Conservation (phyloP, 92 coral and sea anemone genomes). For the Diadumene lineata region DNA sequence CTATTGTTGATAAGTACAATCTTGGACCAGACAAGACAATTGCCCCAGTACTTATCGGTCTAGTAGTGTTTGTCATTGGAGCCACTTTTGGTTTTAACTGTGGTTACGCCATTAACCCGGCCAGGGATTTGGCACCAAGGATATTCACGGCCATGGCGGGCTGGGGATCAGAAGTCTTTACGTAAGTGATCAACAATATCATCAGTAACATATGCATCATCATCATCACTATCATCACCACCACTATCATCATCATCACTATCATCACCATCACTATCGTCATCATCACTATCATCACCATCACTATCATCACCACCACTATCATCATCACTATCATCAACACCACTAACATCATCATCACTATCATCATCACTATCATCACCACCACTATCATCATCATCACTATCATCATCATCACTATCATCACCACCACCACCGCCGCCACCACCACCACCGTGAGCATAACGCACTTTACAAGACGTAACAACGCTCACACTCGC, state of each 20-base stretch:
- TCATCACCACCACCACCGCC: not conserved
- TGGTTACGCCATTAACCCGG: slow-evolving; percentile 92
- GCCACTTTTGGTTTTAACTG: slow-evolving; percentile 84
- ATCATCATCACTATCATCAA: not conserved
- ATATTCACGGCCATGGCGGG: slow-evolving; percentile 87
- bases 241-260: not conserved
- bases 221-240: not conserved
- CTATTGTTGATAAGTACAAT: slow-evolving; percentile 67
- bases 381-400: not conserved
- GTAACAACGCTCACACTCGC: not conserved
- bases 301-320: not conserved
- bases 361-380: not conserved
- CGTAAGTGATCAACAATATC: slow-evolving; percentile 38
- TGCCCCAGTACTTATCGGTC: slow-evolving; percentile 78
- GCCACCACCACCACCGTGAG: not conserved
- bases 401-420: not conserved
- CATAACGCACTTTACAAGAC: not conserved
- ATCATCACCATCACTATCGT: not conserved
- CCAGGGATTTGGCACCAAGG: slow-evolving; percentile 88
- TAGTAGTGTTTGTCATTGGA: slow-evolving; percentile 78
- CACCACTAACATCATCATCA: not conserved
- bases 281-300: not conserved
- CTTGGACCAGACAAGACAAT: slow-evolving; percentile 61
- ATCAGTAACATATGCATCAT: not conserved
- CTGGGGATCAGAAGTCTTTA: slow-evolving; percentile 81